Evolutionary conservation across 2,888 invertebrate genomes (phyloP), one percentile per base, ranked within the genome.

Genomic region (Caenorhabditis sp.): DNA sequence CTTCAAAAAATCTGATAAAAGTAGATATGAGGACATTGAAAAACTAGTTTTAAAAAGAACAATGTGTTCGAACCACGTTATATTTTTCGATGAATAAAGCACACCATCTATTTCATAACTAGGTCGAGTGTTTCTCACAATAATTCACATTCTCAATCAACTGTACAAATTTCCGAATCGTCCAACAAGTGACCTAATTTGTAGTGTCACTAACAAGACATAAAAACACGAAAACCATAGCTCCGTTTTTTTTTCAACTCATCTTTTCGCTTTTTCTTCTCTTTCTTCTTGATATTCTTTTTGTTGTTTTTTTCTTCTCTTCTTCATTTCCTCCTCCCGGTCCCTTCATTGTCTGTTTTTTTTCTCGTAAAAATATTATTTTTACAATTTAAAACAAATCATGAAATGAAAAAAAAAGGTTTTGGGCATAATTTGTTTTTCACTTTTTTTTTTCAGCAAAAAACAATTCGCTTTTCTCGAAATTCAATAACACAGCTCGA

Each of bases 171-270:
- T 31, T 31, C 31, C 4, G 10, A 31, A 31, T 31, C 31, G 31
- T 10, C 31, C 31, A 31, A 31, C 31, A 31, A 31, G 31, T 31
- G 31, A 31, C 31, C 31, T 31, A 31, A 31, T 31, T 31, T 31
- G 31, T 31, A 31, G 31, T 31, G 31, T 31, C 31, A 31, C 31
- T 31, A 31, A 31, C 31, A 31, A 31, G 31, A 31, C 10, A 43
- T 12, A 43, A 62, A 27, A 62, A 53, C 36, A 50, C 23, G 12
- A 60, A 51, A 61, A 51, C n/a, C 61, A 61, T 58, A 21, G 31
- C 31, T 26, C 31, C 12, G 24, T 21, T 57, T 51, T 53, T 57
- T 55, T 26, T 14, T 24, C 50, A 55, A 12, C 64, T 61, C 2
- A 10, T 26, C 1, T 17, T 14, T 14, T 23, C 21, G 21, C 27